Evolutionary conservation across 2,113 vertebrate species (phyloP).

Genomic region (Puffinus mauretanicus): DNA sequence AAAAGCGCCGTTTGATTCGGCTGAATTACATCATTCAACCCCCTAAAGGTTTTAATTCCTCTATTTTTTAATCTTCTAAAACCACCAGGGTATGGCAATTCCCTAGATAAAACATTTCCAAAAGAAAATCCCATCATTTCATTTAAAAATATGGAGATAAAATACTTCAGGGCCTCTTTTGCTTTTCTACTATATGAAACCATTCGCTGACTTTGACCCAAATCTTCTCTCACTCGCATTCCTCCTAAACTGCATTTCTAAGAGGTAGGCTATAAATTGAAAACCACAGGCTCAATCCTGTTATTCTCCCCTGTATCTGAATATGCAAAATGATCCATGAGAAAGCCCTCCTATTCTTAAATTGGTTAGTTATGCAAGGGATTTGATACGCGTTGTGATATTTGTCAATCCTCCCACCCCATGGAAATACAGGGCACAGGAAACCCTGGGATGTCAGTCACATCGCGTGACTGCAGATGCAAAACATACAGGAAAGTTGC

Average conservation of each 20-base stretch:
- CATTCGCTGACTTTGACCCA: slow-evolving; percentile 22
- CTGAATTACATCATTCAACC: neutral
- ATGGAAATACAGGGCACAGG: neutral
- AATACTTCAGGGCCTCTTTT: neutral
- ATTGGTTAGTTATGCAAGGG: neutral
- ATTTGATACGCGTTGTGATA: neutral
- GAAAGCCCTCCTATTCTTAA: neutral
- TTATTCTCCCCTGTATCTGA: neutral
- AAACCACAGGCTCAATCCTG: neutral
- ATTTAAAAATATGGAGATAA: slow-evolving; percentile 24
- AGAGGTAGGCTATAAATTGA: neutral
- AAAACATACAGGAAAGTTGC: accelerated
- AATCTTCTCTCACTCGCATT: neutral
- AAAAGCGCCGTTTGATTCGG: neutral
- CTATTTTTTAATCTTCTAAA: neutral
- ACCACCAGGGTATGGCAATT: neutral
- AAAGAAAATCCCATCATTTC: neutral
- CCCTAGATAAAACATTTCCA: neutral
- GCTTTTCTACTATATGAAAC: neutral
- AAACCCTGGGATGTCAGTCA: neutral
- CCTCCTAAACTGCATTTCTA: neutral
- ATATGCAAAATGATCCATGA: neutral
- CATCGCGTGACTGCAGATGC: accelerated
- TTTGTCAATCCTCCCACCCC: neutral
- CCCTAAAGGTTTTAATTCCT: slow-evolving; percentile 9